Percentiles rank a stretch among this genome's conserved stretches.
Evolutionary conservation across 1,140 invertebrate species (phyloP).

Genomic region (Zaprionus tsacasi): DNA sequence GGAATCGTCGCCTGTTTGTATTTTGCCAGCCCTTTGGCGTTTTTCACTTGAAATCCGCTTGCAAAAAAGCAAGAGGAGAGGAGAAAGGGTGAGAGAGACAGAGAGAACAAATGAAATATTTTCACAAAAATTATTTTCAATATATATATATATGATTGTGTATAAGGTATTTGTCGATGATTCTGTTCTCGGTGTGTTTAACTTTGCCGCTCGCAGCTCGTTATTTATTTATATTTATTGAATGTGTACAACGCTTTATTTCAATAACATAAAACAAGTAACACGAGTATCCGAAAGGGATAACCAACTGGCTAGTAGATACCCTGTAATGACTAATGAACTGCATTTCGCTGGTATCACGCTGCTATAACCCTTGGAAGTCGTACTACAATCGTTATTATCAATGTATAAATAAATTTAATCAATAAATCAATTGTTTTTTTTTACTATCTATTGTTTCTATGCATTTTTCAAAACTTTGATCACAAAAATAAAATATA

Average conservation of each 20-base stretch:
- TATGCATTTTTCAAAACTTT: too few species aligned
- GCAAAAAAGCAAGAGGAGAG: constrained; percentile 4
- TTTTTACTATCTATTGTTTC: too few species aligned
- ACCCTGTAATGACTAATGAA: not conserved
- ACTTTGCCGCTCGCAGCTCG: constrained; percentile 45
- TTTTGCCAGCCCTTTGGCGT: constrained; percentile 64
- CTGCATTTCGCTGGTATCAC: too few species aligned
- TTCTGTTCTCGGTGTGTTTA: constrained; percentile 43
- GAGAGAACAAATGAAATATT: constrained; percentile 42
- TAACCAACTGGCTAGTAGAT: not conserved
- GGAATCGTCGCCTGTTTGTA: constrained; percentile 79
- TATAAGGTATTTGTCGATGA: constrained; percentile 4
- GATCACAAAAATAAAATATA: too few species aligned
- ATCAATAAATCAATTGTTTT: too few species aligned
- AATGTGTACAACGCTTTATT: constrained; percentile 65
- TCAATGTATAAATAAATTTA: too few species aligned
- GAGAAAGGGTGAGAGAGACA: not conserved
- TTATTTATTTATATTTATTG: constrained; percentile 71
- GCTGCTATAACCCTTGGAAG: too few species aligned
- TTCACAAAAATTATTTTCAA: constrained; percentile 65
- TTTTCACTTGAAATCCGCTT: constrained; percentile 56
- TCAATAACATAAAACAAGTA: constrained; percentile 63
- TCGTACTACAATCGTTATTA: too few species aligned
- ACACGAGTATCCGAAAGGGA: not conserved
- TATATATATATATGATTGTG: constrained; percentile 36